Evolutionary conservation across 2,797 vertebrate species (phyloP), one percentile per base, ranked within the genome.

Genomic region (Picus viridis): DNA sequence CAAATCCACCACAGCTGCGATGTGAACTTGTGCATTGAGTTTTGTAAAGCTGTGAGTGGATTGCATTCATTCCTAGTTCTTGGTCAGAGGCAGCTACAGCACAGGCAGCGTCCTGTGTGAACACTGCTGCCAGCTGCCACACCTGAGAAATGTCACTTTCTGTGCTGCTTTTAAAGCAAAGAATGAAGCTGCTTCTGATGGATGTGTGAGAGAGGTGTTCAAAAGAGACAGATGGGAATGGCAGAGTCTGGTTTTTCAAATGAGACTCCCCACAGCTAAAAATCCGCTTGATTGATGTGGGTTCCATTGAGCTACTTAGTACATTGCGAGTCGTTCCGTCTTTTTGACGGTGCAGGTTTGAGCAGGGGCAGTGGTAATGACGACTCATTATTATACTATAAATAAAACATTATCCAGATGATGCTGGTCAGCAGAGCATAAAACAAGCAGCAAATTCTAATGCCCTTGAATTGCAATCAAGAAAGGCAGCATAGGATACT

Each of bases 341-440:
- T 94, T 64, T 83, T 90, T 27, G 26, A 9, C 92, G 79, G 89
- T 68, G 89, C 84, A 26, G 86, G 58, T 89, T 88, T 93, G 93
- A 93, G 82, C 56, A 93, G 88, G 88, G 85, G 79, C 27, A 11
- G 77, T 36, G 89, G 88, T 93, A 94, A 93, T 72, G 93, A 89
- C 19, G 16, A 84, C 86, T 92, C 92, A 77, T 94, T 92, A 91
- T 93, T 96, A 82, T 84, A 47, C 88, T 73, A 93, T 96, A 94
- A 96, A 96, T 96, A 96, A 96, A 95, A 95, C 89, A 95, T 96
- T 95, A 93, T 64, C 89, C 87, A 92, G 85, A 94, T 95, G 86
- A 86, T 32, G 71, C 86, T 65, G 91, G 90, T 93, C 93, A 93
- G 84, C 85, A 69, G 92, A 93, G 91, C 77, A 29, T 81, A 92